Conservation (phyloP, 2,113 vertebrate genomes). For the Gambusia affinis region DNA sequence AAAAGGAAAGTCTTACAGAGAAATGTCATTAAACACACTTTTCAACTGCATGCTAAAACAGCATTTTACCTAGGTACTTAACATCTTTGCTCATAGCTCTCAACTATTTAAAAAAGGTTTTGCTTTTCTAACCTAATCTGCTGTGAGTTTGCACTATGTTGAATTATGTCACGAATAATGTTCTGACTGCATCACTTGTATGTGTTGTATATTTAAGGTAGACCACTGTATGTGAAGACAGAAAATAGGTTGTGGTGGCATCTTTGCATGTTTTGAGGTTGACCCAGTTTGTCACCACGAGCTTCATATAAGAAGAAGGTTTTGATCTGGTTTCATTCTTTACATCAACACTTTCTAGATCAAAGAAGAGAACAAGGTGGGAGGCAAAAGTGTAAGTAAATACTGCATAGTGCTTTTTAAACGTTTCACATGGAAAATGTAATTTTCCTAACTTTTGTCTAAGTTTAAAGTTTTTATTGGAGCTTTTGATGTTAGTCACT, state of each 20-base stretch:
- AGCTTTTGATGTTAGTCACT: too few species aligned
- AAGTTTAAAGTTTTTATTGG: too few species aligned
- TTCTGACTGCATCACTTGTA: neutral
- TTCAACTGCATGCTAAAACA: constrained; percentile 54
- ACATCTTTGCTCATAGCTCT: constrained; percentile 17
- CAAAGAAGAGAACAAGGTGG: constrained; percentile 82
- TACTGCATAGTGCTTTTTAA: neutral
- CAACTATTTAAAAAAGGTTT: neutral
- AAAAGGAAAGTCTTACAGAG: constrained; percentile 93
- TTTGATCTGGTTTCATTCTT: constrained; percentile 60
- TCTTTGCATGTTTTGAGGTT: constrained; percentile 42
- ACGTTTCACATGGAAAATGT: neutral
- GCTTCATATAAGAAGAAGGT: constrained; percentile 11
- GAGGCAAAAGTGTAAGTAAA: constrained; percentile 76
- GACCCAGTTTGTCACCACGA: neutral
- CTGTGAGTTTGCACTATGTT: neutral
- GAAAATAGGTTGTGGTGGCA: neutral
- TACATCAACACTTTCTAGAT: constrained; percentile 73
- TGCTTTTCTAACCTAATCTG: neutral
- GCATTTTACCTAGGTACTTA: constrained; percentile 17
- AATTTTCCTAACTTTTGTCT: neutral
- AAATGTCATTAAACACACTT: constrained; percentile 41
- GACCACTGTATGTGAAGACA: neutral
- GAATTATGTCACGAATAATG: neutral
- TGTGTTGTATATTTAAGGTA: neutral